Evolutionary conservation across 2,888 invertebrate genomes (phyloP), one percentile per base, ranked within the genome.

Genomic region (Euproctis similis): DNA sequence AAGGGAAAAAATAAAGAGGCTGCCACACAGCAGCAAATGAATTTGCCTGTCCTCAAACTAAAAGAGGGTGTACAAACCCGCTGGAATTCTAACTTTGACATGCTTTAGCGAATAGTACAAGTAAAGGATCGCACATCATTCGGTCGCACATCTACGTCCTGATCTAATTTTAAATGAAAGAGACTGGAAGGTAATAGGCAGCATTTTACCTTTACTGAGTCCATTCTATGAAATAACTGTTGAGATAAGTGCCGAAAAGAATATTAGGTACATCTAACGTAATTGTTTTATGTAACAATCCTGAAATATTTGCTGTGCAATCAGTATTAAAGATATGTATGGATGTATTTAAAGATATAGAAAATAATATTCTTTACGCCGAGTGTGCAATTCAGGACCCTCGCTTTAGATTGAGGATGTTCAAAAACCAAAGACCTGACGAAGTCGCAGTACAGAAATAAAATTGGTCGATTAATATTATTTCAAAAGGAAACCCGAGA

Each of bases 41-140:
- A 21, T 4, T 10, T 21, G 4, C 11, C 35, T 1, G 13, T 18
- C 8, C 14, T 50, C 2, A 54, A 53, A 36, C 18, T 54, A 1
- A 54, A 54, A 23, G 51, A 53, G 27, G 45, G 52, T 16, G 40
- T 43, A 1, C 5, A 18, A 1, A 46, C 46, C 1, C 17, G 49
- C 3, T 47, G 53, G 53, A 48, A 51, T 23, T 53, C 47, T 2
- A 42, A 41, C 0, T 53, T 38, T 12, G 48, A 50, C 6, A 45
- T 48, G 52, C 13, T 49, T 0, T 8, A 17, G 1, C 14, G 47
- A 4, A 4, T 49, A 1, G 6, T 41, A 4, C 24, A 7, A 24
- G 9, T 43, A 2, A 55, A 51, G 26, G 39, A 49, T 11, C n/a
- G n/a, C n/a, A n/a, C n/a, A n/a, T n/a, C n/a, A n/a, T n/a, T n/a